These are phyloP conservation scores for Axinella damicornis DNA, from an alignment of 37 sponge, comb jelly and placozoan genomes.

Conservation along the genomic window DNA sequence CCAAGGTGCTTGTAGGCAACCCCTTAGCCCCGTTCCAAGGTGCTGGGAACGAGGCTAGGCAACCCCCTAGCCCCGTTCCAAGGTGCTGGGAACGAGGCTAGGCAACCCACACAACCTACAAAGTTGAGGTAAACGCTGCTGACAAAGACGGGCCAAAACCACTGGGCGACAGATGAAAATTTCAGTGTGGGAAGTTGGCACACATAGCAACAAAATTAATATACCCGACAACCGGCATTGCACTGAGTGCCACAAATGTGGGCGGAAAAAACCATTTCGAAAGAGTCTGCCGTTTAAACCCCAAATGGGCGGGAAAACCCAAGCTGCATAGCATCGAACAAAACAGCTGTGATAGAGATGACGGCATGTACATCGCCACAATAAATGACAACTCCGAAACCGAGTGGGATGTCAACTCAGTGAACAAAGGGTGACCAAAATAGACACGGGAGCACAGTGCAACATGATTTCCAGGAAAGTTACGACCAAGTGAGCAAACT, in stretches of 20 bases:
- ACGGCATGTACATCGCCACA: too few species aligned
- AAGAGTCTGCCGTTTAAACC: constrained; percentile 32
- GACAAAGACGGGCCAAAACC: background rate
- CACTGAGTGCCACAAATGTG: constrained; percentile 46
- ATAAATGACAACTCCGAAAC: too few species aligned
- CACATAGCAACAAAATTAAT: background rate
- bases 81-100: background rate
- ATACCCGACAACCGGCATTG: constrained; percentile 32
- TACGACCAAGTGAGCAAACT: constrained; percentile 15
- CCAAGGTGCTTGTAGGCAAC: too few species aligned
- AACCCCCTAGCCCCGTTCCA: too few species aligned
- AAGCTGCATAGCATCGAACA: constrained; percentile 1
- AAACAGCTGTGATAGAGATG: constrained; percentile 3
- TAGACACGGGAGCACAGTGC: constrained; percentile 45
- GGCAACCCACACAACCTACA: background rate
- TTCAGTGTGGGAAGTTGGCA: constrained; percentile 8
- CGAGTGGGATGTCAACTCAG: too few species aligned
- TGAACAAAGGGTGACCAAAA: too few species aligned
- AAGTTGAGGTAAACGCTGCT: background rate
- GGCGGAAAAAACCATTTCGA: constrained; percentile 30
- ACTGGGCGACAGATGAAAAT: background rate
- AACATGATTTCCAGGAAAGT: background rate
- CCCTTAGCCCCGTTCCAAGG: too few species aligned
- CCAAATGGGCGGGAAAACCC: background rate
- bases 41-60: too few species aligned